Evolutionary conservation across 2,888 invertebrate genomes (phyloP), one percentile per base, ranked within the genome.

Genomic region (Eupithecia tripunctaria): DNA sequence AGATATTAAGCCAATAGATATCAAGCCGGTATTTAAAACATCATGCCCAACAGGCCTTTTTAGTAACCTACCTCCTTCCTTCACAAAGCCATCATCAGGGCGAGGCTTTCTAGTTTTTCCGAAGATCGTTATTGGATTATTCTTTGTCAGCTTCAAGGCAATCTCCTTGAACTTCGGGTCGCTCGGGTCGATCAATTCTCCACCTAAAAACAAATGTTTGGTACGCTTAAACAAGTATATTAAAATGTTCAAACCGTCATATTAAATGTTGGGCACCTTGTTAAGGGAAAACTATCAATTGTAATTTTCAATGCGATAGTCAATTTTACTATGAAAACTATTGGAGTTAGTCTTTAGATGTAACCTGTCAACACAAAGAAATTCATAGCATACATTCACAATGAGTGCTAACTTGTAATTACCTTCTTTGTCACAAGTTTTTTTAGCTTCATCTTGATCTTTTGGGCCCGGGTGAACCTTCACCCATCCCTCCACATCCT

Each of bases 361-460:
- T n/a, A n/a, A n/a, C n/a, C n/a, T 47, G n/a, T 8, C n/a, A 43
- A 43, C 43, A 43, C 18, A 43, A 18, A 43, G 18, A 18, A 6
- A 1, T 36, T 36, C 36, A 0, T 36, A 36, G 38, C 12, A 5
- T 36, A 36, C 1, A 36, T 36, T 36, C 36, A 7, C 7, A 38
- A 12, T 36, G 1, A 38, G 1, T 38, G 47, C 2, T n/a, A 18
- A 41, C 1, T 60, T 63, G 32, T 63, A n/a, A n/a, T 63, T 63
- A 63, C 62, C 62, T 63, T 63, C 62, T 5, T 32, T 36, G 32
- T 63, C 4, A n/a, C 62, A 63, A 15, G 36, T 36, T 18, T 29
- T 32, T 14, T 63, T 63, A n/a, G 62, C 62, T 32, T 63, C 62
- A 21, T 63, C 62, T n/a, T 63, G 32, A 36, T 63, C 62, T 18